phyloP scores from a whole-genome alignment of 2,888 invertebrate species.

The Andrena flavipes region DNA sequence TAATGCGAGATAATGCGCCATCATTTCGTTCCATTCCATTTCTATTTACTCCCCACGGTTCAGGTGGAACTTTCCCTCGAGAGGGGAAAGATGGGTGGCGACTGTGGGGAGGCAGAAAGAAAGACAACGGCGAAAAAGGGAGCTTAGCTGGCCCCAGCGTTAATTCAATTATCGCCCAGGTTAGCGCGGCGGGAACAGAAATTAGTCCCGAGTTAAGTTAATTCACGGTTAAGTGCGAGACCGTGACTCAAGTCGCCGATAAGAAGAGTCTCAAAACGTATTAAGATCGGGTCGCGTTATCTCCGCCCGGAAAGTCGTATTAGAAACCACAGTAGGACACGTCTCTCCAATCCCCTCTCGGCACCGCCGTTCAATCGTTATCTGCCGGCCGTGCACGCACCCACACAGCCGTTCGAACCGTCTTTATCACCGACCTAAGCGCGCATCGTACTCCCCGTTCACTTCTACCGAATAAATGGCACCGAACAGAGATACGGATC shows the following conservation, averaged over 20 bases:
- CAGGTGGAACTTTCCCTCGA: constrained; percentile 59
- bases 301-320: constrained; percentile 48
- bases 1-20: constrained; percentile 66
- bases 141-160: constrained; percentile 12
- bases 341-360: not conserved
- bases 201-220: constrained; percentile 63
- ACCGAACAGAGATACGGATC: constrained; percentile 45
- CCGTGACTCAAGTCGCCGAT: constrained; percentile 31
- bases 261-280: constrained; percentile 55
- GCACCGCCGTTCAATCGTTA: constrained; percentile 35
- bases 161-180: constrained; percentile 67
- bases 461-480: constrained; percentile 48
- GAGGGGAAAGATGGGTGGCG: not conserved
- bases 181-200: constrained; percentile 48
- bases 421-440: constrained; percentile 60
- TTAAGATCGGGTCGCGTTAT: constrained; percentile 47
- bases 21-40: constrained; percentile 62
- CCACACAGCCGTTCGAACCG: constrained; percentile 11
- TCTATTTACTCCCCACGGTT: constrained; percentile 52
- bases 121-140: constrained; percentile 5
- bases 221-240: constrained; percentile 61
- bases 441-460: constrained; percentile 56
- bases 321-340: constrained; percentile 51
- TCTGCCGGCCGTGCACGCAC: constrained; percentile 42
- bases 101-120: not conserved